These are phyloP conservation scores for Phrynosoma platyrhinos DNA, from an alignment of 2,113 vertebrate genomes.

Conservation along the genomic window DNA sequence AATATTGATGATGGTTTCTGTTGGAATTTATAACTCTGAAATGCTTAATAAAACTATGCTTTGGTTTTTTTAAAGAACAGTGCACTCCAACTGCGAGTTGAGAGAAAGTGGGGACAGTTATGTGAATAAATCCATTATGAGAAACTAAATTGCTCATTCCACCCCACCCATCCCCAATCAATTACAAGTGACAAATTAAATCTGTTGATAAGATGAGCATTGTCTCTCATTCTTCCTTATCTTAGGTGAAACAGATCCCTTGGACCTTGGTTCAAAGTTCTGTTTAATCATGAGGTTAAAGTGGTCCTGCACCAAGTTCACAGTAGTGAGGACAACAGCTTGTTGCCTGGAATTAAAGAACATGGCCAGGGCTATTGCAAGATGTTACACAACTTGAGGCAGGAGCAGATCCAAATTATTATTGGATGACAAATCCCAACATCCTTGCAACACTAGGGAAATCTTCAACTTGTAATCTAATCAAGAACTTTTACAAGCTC, in stretches of 20 bases:
- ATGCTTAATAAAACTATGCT: background rate
- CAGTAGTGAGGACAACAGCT: background rate
- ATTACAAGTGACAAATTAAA: background rate
- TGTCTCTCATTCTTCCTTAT: background rate
- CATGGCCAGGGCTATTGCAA: background rate
- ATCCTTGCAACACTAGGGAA: background rate
- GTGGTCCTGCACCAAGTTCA: background rate
- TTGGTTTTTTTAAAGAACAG: too few species aligned
- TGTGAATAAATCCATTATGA: background rate
- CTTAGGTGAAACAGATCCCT: background rate
- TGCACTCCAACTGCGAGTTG: background rate
- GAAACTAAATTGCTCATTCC: background rate
- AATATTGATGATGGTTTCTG: background rate
- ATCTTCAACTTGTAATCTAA: too few species aligned
- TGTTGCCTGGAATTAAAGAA: background rate
- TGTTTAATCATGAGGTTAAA: background rate
- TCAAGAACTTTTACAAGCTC: too few species aligned
- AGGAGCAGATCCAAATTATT: background rate
- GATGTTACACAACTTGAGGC: too few species aligned
- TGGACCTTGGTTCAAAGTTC: background rate
- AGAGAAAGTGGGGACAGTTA: background rate
- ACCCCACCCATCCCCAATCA: too few species aligned
- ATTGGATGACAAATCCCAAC: background rate
- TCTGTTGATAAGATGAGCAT: background rate
- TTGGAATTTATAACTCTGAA: background rate